Percentiles rank a stretch among this genome's conserved stretches.
phyloP scores from a whole-genome alignment of 2,888 invertebrate species.

The Acanthosepion esculentum region DNA sequence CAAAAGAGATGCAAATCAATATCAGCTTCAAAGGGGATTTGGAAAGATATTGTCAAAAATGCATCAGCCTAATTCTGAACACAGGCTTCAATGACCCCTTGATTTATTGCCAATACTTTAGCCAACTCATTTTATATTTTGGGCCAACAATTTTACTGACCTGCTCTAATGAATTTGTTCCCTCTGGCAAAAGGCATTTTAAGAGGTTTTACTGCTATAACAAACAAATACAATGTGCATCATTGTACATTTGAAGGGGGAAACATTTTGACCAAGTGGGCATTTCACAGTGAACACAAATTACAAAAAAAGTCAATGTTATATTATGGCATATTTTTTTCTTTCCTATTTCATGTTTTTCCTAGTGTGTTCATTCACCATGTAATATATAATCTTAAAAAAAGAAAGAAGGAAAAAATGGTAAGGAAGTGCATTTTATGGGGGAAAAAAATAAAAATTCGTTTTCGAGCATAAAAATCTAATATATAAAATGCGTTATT shows the following conservation, averaged over 20 bases:
- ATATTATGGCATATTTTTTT: background rate
- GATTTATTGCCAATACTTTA: background rate
- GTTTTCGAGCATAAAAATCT: too few relatives aligned
- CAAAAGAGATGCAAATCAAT: background rate
- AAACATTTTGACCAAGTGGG: background rate
- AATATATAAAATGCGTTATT: too few relatives aligned
- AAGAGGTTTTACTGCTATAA: background rate
- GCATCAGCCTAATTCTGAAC: constrained; percentile 4
- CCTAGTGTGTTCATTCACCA: too few relatives aligned
- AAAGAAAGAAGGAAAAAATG: too few relatives aligned
- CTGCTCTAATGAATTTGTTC: background rate
- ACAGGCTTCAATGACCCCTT: background rate
- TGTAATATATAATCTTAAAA: too few relatives aligned
- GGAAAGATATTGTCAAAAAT: background rate
- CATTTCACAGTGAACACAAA: background rate
- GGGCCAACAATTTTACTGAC: background rate
- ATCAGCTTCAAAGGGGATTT: background rate
- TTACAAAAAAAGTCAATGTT: background rate
- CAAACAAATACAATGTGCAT: background rate
- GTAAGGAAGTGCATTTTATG: too few relatives aligned
- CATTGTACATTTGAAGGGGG: background rate
- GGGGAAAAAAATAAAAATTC: too few relatives aligned
- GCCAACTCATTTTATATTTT: background rate
- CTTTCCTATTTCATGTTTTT: too few relatives aligned
- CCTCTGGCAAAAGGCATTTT: background rate